Conservation (phyloP, 2,113 vertebrate genomes). For the Dasyurus viverrinus region DNA sequence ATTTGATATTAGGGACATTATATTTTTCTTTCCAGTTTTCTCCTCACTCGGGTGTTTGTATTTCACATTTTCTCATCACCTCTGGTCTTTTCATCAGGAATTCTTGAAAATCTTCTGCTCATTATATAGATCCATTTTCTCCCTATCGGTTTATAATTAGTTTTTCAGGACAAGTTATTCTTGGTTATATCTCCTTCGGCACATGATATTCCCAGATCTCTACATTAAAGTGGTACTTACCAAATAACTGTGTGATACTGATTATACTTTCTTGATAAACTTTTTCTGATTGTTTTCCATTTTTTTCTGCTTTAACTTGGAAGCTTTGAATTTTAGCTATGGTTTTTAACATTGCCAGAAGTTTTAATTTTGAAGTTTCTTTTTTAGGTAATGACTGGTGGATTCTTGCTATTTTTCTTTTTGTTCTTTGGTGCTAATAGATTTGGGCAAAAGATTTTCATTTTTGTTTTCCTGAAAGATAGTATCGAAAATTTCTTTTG, state of each 20-base stretch:
- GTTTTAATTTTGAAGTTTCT: not conserved
- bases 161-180: not conserved
- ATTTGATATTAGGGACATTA: not conserved
- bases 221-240: not conserved
- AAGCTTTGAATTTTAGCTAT: not conserved
- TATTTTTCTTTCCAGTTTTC: not conserved
- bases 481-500: not conserved
- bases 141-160: not conserved
- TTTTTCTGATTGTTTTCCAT: not conserved
- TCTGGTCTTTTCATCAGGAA: not conserved
- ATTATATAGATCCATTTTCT: not conserved
- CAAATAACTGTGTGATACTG: not conserved
- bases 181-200: not conserved
- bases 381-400: not conserved
- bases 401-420: not conserved
- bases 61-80: not conserved
- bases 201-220: not conserved
- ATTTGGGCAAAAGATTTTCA: not conserved
- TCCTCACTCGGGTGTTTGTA: not conserved
- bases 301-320: not conserved
- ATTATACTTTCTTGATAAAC: not conserved
- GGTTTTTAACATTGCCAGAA: not conserved
- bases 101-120: not conserved
- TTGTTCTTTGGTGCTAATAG: not conserved
- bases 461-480: not conserved